Base-by-base conservation (phyloP, 2,888 invertebrate species). In the Reticulitermes lucifugus region DNA sequence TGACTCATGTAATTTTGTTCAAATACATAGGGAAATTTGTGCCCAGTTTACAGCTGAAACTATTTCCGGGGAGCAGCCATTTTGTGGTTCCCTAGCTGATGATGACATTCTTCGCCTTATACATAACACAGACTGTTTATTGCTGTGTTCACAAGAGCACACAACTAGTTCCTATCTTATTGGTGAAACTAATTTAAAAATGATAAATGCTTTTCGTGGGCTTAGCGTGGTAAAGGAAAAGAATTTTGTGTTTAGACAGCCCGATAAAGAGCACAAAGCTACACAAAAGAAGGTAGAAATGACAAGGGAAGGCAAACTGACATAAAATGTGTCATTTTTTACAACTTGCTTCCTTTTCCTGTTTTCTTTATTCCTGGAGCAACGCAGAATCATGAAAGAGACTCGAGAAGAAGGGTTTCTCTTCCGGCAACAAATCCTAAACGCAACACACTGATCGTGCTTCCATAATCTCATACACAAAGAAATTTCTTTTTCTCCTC, bases 321-420 rank as follows among this genome's bases (percentile, higher is more conserved):
- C 6, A 73, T 29, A 73, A 41, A 35, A 73, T 73, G n/a, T 25
- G 73, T 73, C 73, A 73, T 14, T 73, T 35, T 29, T 73, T 73
- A 73, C 41, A 73, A 25, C 35, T 73, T 41, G 0, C 35, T 73
- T 41, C 73, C 10, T 10, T 73, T 73, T 70, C 25, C 2, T 55
- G 55, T 73, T 41, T 73, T 41, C 35, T 73, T 73, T 73, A 14
- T 73, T 73, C 35, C 35, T 0, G 14, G 25, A 73, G 14, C 14
- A 41, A 41, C 18, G 18, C 18, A 25, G 29, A 41, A 35, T 21
- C 7, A 6, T 73, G 35, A 41, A 41, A 41, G 73, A 18, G 18
- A 35, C 9, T n/a, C 25, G 6, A n/a, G 65, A 65, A 60, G 60
- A 51, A 51, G 6, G 14, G 51, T 51, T 51, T 7, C 6, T 51